Base-by-base conservation (phyloP, 2,113 vertebrate genomes). In the Zapornia atra region DNA sequence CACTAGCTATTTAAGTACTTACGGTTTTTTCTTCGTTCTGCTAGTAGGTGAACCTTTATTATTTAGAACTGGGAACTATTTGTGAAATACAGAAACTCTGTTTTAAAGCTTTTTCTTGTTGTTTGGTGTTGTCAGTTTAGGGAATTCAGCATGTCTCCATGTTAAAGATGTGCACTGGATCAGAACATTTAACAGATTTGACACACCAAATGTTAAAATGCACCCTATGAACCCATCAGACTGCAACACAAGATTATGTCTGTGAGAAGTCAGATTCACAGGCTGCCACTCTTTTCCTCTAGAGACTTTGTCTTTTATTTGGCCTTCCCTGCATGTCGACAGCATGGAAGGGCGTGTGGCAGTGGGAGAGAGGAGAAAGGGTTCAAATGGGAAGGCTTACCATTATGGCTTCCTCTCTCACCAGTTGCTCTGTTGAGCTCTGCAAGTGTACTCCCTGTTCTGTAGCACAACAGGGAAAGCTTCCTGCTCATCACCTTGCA, bases 391-490 rank as follows among this genome's bases (percentile, higher is more conserved):
- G 34, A 66, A 71, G 76, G 61, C 34, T 71, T 46, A 33, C 18
- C 59, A 1, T 60, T 54, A 36, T 1, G 12, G 29, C 61, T 78
- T 71, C 11, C 4, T 53, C 75, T 56, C 65, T 92, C 15, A 12
- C 1, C 2, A n/a, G 15, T 38, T 48, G 18, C 50, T 75, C 42
- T 0, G 0, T 5, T 73, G 54, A 18, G 56, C 16, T 82, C 42
- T 70, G 19, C n/a, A 36, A 2, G 61, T 38, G 65, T 42, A 0
- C n/a, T 80, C n/a, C 54, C 19, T 31, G 31, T 65, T 79, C 46
- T 42, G 38, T 56, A 51, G 53, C 0, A 0, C 21, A 16, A 10
- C 6, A 64, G 10, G n/a, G 16, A 20, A 22, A 24, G n/a, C 24
- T 75, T 51, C 61, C 65, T 82, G 57, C 53, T 50, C 1, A 0